phyloP scores from a whole-genome alignment of 2,888 invertebrate species.

The Cylindroiulus punctatus region DNA sequence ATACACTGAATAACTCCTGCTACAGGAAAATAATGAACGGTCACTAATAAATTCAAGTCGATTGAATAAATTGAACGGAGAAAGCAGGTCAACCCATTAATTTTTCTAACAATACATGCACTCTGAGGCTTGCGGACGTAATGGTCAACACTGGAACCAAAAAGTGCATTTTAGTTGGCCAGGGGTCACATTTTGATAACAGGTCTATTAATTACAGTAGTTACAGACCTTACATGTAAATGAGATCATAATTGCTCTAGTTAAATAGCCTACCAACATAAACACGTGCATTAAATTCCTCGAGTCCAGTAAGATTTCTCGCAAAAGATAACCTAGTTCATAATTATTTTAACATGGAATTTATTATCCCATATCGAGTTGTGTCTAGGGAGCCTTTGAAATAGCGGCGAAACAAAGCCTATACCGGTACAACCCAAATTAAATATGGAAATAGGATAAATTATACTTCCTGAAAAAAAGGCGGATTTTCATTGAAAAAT shows the following conservation, averaged over 20 bases:
- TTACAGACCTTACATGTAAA: too few species aligned
- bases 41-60: neutral
- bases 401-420: neutral
- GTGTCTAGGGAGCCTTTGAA: neutral
- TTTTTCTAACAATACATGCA: neutral
- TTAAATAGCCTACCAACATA: too few species aligned
- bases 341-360: neutral
- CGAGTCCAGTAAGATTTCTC: neutral
- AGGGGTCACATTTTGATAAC: neutral
- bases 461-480: slow-evolving; percentile 2
- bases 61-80: slow-evolving; percentile 29
- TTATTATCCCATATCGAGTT: neutral
- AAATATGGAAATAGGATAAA: neutral
- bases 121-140: neutral
- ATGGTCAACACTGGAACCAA: neutral
- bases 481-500: neutral
- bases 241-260: too few species aligned
- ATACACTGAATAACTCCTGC: neutral
- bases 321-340: neutral
- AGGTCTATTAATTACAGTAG: too few species aligned
- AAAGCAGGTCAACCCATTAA: slow-evolving; percentile 21
- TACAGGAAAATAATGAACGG: slow-evolving; percentile 12
- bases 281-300: too few species aligned
- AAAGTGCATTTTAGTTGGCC: neutral
- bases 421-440: neutral